Evolutionary conservation across 2,888 invertebrate genomes (phyloP).

Genomic region (Mesorhabditis sp.): DNA sequence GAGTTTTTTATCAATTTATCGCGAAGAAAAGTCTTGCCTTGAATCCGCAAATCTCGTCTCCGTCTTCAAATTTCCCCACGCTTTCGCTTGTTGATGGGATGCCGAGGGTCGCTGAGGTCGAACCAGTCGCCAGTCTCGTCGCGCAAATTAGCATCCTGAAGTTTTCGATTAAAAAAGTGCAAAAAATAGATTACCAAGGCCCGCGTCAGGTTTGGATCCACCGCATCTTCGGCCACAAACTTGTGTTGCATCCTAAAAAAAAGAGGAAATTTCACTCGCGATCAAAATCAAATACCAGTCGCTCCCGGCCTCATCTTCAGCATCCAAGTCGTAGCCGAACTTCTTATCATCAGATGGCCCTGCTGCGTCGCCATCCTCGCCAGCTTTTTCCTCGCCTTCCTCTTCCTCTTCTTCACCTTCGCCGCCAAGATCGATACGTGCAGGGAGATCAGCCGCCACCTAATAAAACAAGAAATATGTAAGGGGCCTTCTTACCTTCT

Average conservation of each 20-base stretch:
- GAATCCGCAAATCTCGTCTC: no score
- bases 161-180: no score
- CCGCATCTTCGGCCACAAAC: constrained; percentile 47
- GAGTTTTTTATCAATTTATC: no score
- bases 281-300: constrained; percentile 26
- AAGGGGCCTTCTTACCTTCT: constrained; percentile 19
- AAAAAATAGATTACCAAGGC: constrained; percentile 19
- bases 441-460: no score
- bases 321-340: constrained; percentile 60
- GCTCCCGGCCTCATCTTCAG: constrained; percentile 43
- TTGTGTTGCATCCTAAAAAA: constrained; percentile 32
- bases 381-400: constrained; percentile 15
- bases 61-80: constrained; percentile 65
- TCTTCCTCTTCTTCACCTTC: constrained; percentile 23
- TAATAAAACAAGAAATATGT: constrained; percentile 37
- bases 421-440: constrained; percentile 40
- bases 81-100: constrained; percentile 85
- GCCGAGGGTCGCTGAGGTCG: constrained; percentile 90
- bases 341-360: constrained; percentile 25
- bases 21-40: no score
- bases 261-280: neutral
- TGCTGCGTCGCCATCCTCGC: constrained; percentile 6
- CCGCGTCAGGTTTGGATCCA: constrained; percentile 41
- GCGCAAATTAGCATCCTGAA: constrained; percentile 70
- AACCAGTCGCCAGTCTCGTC: constrained; percentile 81